These are phyloP conservation scores for Augochlora pura DNA, from an alignment of 1,140 invertebrate genomes.

Conservation along the genomic window DNA sequence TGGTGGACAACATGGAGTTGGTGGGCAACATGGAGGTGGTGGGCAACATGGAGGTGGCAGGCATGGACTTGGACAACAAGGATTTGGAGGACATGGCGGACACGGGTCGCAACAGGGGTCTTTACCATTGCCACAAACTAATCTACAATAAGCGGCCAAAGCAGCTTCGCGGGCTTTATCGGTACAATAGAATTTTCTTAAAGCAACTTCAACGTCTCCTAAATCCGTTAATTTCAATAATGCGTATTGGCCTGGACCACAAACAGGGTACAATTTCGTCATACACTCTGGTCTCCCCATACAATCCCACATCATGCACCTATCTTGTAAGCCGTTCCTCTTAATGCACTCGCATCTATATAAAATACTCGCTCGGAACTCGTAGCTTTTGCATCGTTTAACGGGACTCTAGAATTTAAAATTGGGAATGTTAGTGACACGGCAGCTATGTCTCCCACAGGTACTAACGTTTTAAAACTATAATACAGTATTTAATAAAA, in stretches of 20 bases:
- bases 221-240: constrained; percentile 74
- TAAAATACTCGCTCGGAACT: constrained; percentile 84
- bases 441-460: no score
- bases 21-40: no score
- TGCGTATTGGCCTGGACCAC: constrained; percentile 81
- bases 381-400: constrained; percentile 82
- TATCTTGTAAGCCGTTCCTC: constrained; percentile 88
- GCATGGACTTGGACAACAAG: background rate
- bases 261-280: constrained; percentile 84
- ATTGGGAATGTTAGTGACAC: background rate
- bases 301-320: constrained; percentile 85
- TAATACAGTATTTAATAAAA: no score
- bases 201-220: constrained; percentile 64
- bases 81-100: background rate
- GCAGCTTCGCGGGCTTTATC: constrained; percentile 68
- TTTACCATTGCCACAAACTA: constrained; percentile 54
- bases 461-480: no score
- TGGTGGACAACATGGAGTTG: background rate
- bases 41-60: background rate
- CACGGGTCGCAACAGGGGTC: background rate
- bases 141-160: constrained; percentile 68
- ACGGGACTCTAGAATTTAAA: constrained; percentile 58
- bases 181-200: constrained; percentile 69
- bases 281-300: constrained; percentile 85
- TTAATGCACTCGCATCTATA: constrained; percentile 87